Percentiles rank a stretch among this genome's conserved stretches.
Conservation (phyloP, 2,888 invertebrate genomes). For the Allacma fusca region DNA sequence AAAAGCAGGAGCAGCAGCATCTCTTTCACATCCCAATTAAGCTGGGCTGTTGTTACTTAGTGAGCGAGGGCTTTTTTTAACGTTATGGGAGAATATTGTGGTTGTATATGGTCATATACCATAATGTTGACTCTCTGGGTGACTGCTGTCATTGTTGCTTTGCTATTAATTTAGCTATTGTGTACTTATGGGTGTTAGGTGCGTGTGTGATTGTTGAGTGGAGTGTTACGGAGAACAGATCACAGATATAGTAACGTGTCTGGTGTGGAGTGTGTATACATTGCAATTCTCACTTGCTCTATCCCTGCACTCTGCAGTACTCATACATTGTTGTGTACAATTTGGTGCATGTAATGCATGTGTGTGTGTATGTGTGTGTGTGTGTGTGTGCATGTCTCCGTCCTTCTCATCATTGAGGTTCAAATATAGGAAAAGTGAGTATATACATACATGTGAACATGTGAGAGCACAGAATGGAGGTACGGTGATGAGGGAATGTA, state of each 20-base stretch:
- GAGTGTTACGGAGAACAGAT: not conserved
- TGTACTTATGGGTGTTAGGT: slow-evolving; percentile 25
- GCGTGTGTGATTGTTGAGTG: slow-evolving; percentile 19
- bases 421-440: not conserved
- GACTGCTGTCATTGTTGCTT: slow-evolving; percentile 23
- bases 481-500: slow-evolving; percentile 13
- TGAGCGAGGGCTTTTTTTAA: not conserved
- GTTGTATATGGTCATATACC: not conserved
- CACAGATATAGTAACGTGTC: not conserved
- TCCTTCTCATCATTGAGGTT: no score
- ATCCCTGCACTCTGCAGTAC: no score
- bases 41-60: slow-evolving; percentile 9
- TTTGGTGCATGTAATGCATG: no score
- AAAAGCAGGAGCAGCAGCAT: slow-evolving; percentile 1
- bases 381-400: no score
- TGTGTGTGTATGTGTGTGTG: no score
- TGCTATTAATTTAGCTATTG: slow-evolving; percentile 27
- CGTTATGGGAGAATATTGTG: not conserved
- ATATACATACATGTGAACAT: not conserved
- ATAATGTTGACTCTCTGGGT: slow-evolving; percentile 13
- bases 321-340: no score
- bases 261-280: no score
- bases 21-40: slow-evolving; percentile 37
- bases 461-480: not conserved
- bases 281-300: no score